Percentiles rank a stretch among this genome's conserved stretches.
Conservation (phyloP, 2,797 vertebrate species). For the Amazona finschi region DNA sequence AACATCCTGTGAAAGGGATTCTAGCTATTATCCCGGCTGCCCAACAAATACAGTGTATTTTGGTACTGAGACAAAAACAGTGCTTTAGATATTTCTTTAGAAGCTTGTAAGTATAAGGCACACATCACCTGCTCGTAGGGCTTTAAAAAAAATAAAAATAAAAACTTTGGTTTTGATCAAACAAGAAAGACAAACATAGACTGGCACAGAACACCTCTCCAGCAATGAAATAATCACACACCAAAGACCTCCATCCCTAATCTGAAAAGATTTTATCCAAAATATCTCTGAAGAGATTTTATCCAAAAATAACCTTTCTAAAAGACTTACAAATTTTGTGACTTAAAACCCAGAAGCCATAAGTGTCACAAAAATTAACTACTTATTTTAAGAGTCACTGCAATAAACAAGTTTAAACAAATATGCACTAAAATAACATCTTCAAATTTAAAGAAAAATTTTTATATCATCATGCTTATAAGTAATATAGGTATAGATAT, state of each 20-base stretch:
- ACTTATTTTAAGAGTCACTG: background rate
- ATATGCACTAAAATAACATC: background rate
- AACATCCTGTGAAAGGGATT: background rate
- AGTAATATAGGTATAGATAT: background rate
- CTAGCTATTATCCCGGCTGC: background rate
- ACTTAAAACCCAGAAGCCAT: background rate
- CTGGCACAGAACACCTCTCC: background rate
- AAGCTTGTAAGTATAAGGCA: background rate
- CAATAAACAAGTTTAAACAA: background rate
- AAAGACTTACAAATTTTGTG: background rate
- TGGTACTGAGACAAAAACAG: background rate
- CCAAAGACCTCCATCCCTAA: background rate
- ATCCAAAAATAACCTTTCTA: background rate
- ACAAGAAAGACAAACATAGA: background rate
- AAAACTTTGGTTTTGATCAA: background rate
- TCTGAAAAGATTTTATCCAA: background rate
- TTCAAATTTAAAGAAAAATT: background rate
- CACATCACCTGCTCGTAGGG: background rate
- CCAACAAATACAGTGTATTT: background rate
- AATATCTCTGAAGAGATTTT: background rate
- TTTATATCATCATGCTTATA: background rate
- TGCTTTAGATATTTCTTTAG: background rate
- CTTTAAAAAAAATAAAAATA: background rate
- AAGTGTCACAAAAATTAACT: background rate
- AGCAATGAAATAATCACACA: background rate